Percentiles rank a stretch among this genome's conserved stretches.
phyloP scores from a whole-genome alignment of 2,888 invertebrate genomes.

The Bimastos eiseni region DNA sequence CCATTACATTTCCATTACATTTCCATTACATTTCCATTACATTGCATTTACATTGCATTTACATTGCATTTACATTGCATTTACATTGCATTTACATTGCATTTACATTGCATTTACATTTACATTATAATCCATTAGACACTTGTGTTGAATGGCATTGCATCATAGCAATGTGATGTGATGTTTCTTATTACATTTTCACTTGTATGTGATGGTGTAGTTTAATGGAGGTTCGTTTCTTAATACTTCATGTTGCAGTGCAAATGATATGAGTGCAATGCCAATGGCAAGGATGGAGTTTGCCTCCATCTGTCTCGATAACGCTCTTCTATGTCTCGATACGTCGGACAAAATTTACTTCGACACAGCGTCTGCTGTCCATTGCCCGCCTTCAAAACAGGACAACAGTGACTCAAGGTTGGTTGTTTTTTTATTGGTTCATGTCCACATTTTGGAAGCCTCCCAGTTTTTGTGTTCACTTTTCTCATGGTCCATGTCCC shows the following conservation, averaged over 20 bases:
- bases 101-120: background rate
- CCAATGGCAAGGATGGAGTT: slow-evolving; percentile 87
- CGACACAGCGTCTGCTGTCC: background rate
- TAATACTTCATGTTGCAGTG: background rate
- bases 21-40: no score
- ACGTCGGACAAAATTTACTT: slow-evolving; percentile 47
- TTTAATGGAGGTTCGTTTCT: background rate
- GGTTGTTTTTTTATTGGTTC: background rate
- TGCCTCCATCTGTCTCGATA: slow-evolving; percentile 82
- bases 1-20: no score
- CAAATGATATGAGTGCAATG: slow-evolving; percentile 74
- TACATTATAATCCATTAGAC: background rate
- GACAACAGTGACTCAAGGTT: slow-evolving; percentile 8
- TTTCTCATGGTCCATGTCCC: background rate
- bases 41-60: no score
- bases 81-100: no score
- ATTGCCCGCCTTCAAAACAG: slow-evolving; percentile 7
- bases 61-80: no score
- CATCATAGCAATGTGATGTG: background rate
- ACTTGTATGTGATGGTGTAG: background rate
- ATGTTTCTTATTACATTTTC: background rate
- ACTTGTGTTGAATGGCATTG: background rate
- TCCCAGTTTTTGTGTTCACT: no score
- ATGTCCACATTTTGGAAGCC: no score
- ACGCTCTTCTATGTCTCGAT: slow-evolving; percentile 69